Conservation (phyloP, 2,888 invertebrate genomes). For the Zaprionus lineosus region DNA sequence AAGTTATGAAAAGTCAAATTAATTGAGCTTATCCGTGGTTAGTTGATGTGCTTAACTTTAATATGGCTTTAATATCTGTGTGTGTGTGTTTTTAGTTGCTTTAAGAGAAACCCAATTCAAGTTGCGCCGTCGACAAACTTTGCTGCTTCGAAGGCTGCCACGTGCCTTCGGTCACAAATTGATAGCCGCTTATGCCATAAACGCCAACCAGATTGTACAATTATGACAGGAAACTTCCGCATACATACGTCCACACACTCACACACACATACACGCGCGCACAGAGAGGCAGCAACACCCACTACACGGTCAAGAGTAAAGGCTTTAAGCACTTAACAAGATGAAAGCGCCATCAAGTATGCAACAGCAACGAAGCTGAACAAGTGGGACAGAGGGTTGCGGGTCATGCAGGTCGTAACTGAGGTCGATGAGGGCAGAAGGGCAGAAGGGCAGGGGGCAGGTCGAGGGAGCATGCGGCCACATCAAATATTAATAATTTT, state of each 20-base stretch:
- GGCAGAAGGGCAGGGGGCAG: neutral
- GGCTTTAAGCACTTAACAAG: slow-evolving; percentile 75
- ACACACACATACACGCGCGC: neutral
- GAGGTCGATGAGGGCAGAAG: neutral
- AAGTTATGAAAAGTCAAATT: too few relatives aligned
- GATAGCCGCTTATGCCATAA: slow-evolving; percentile 63
- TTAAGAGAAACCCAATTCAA: too few relatives aligned
- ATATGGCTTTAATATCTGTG: too few relatives aligned
- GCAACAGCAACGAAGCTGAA: slow-evolving; percentile 53
- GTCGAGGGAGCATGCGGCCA: neutral
- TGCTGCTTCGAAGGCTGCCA: slow-evolving; percentile 4
- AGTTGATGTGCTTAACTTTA: too few relatives aligned
- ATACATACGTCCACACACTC: neutral
- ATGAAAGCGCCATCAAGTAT: slow-evolving; percentile 73
- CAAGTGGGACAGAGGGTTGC: slow-evolving; percentile 8
- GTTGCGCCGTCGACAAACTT: too few relatives aligned
- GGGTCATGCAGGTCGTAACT: too few relatives aligned
- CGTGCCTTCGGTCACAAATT: slow-evolving; percentile 40
- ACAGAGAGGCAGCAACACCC: neutral
- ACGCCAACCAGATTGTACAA: slow-evolving; percentile 65
- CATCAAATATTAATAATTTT: slow-evolving; percentile 77
- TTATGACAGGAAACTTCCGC: slow-evolving; percentile 61
- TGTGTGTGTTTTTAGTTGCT: too few relatives aligned
- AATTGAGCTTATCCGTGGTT: too few relatives aligned
- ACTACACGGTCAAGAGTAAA: slow-evolving; percentile 34